Base-by-base conservation (phyloP, 1,140 invertebrate genomes). In the Melanaphis sacchari region DNA sequence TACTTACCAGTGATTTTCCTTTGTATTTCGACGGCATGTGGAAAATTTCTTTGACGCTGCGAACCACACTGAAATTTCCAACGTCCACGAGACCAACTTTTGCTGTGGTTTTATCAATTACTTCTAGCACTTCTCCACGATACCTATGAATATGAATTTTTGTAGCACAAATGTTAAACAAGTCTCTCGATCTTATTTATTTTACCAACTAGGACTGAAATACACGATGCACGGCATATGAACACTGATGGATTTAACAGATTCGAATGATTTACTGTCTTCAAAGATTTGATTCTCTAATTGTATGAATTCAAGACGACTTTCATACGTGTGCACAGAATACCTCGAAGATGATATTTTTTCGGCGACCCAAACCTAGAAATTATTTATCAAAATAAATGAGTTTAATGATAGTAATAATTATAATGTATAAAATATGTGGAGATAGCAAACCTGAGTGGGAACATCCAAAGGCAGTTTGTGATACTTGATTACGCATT, bases 1-100 rank as follows among this genome's bases (percentile, higher is more conserved):
- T 91, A 91, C n/a, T 91, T 38, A 93, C 91, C 46, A 93, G 31
- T 3, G 91, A 85, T 41, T 93, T 93, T 85, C 91, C 91, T 40
- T 54, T 49, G 36, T 93, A 93, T 93, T 93, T 93, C 18, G 81
- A 82, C 21, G 76, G 81, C 76, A 93, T 82, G 18, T 5, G n/a
- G 36, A 85, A 93, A 52, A 93, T 93, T 85, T 93, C 91, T 93
- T 84, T 85, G 36, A 85, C 11, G 24, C 31, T 40, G 18, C 91
- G 81, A 93, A 41, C 21, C 26, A 93, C 46, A 52, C 36, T 38
- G 36, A 84, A 82, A 52, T 85, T 93, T 85, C 76, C 81, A 54
- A 93, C 43, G 84, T 93, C 91, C 49, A 93, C 40, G 41, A 93
- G 91, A 52, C 46, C 36, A 84, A 93, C 46, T 85, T 82, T 93